Evolutionary conservation across 2,113 vertebrate genomes (phyloP).

Genomic region (Melanostigma gelatinosum): DNA sequence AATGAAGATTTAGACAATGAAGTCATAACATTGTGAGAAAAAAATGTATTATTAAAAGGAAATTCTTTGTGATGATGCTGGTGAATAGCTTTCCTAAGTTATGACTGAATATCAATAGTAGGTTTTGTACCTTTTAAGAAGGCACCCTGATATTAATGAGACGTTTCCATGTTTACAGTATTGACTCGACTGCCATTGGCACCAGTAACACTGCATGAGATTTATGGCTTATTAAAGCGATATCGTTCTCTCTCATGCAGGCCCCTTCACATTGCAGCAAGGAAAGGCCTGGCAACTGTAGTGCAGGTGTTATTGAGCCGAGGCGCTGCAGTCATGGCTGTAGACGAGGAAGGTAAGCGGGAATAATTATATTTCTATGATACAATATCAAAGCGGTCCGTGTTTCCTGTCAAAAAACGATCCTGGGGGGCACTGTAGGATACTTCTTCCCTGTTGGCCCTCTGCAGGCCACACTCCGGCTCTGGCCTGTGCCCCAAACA

Average conservation of each 20-base stretch:
- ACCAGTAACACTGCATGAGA: not conserved
- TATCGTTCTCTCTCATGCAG: conserved; percentile 68
- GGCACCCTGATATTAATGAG: not conserved
- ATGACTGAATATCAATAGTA: not conserved
- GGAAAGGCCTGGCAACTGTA: conserved; percentile 93
- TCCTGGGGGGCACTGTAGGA: not conserved
- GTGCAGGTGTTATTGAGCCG: conserved; percentile 96
- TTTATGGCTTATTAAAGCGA: not conserved
- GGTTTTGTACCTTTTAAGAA: not conserved
- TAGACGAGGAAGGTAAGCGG: conserved; percentile 92
- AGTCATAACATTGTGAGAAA: no score
- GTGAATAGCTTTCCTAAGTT: not conserved
- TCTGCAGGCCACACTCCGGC: conserved; percentile 91
- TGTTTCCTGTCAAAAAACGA: not conserved
- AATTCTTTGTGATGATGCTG: not conserved
- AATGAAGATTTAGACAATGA: not conserved
- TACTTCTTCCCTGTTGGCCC: not conserved
- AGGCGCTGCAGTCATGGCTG: conserved; percentile 95
- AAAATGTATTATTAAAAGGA: not conserved
- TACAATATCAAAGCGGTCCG: not conserved
- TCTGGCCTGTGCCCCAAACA: conserved; percentile 96
- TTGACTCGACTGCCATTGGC: not conserved
- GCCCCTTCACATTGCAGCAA: conserved; percentile 97
- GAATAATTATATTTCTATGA: not conserved
- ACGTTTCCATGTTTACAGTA: not conserved